Conservation (phyloP, 2,888 invertebrate genomes). For the Drosophila meridiana region DNA sequence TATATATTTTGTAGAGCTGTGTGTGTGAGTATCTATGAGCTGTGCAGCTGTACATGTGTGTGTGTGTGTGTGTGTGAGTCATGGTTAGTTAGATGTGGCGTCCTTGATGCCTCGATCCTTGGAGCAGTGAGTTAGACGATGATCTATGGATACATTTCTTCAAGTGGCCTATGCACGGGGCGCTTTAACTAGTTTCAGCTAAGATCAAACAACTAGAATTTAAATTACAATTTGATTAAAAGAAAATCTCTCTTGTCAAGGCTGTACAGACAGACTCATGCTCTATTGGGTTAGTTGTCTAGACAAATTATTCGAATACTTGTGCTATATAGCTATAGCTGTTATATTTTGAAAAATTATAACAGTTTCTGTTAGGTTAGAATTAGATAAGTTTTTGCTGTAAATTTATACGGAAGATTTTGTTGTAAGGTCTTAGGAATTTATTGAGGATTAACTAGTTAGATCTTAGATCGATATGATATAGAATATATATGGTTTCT, state of each 20-base stretch:
- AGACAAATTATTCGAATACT: neutral
- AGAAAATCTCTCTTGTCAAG: too few species aligned
- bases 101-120: conserved; percentile 22
- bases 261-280: neutral
- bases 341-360: too few species aligned
- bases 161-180: conserved; percentile 35
- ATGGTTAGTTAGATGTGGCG: conserved; percentile 24
- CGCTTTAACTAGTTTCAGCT: neutral
- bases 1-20: neutral
- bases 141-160: conserved; percentile 27
- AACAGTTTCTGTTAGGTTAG: too few species aligned
- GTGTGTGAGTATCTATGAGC: conserved; percentile 12
- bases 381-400: neutral
- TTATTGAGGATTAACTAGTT: neutral
- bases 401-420: neutral
- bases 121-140: conserved; percentile 23
- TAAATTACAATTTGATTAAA: neutral
- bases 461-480: neutral
- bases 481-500: neutral
- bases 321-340: neutral
- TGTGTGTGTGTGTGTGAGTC: conserved; percentile 1
- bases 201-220: neutral
- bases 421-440: neutral
- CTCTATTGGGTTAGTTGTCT: neutral
- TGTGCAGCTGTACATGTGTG: neutral